Conservation (phyloP, 2,113 vertebrate genomes). For the Ctenodactylus gundi region DNA sequence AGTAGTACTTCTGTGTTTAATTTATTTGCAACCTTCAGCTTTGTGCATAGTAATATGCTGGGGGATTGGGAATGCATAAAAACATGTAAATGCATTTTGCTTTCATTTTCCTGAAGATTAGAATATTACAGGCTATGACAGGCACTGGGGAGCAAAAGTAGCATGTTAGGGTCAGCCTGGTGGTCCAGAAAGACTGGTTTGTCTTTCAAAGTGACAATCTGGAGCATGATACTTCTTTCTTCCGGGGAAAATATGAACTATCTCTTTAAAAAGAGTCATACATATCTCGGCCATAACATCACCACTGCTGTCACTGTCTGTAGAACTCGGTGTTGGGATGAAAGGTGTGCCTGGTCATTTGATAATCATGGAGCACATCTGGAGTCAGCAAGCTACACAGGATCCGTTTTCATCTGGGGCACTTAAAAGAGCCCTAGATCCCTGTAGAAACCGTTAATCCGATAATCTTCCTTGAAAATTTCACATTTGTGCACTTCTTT, state of each 20-base stretch:
- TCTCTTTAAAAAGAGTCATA: not conserved
- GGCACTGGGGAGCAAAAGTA: not conserved
- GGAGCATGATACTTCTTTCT: not conserved
- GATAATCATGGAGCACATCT: not conserved
- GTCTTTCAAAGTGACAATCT: not conserved
- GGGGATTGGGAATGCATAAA: not conserved
- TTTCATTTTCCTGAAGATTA: not conserved
- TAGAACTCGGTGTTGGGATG: not conserved
- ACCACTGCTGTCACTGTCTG: not conserved
- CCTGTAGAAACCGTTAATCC: not conserved
- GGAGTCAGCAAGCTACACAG: not conserved
- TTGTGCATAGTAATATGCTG: not conserved
- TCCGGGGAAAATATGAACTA: not conserved
- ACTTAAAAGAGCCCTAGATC: not conserved
- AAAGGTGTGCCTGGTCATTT: not conserved
- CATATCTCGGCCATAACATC: not conserved
- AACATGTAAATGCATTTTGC: not conserved
- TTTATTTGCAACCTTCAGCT: not conserved
- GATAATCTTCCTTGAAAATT: not conserved
- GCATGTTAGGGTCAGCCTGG: not conserved
- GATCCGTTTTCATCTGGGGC: conserved; percentile 26
- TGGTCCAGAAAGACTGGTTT: not conserved
- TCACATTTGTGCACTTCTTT: not conserved
- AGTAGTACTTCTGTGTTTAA: not conserved
- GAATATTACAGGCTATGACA: not conserved